phyloP scores from a whole-genome alignment of 2,113 vertebrate species.

The Apodemus sylvaticus region DNA sequence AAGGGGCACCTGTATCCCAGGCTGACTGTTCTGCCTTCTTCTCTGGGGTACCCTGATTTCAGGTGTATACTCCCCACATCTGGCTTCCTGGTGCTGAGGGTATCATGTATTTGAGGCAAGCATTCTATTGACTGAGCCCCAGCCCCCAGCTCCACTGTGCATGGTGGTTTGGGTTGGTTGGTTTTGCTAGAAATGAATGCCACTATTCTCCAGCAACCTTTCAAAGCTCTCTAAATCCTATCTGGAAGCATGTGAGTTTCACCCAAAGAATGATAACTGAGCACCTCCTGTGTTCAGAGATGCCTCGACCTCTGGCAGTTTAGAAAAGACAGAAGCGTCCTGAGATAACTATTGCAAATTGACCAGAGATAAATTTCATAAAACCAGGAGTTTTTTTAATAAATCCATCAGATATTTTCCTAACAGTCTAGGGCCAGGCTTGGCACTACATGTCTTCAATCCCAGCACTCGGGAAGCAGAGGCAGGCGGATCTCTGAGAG shows the following conservation, averaged over 20 bases:
- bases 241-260: conserved; percentile 20
- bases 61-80: neutral
- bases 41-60: neutral
- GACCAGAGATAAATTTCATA: conserved; percentile 6
- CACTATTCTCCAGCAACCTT: neutral
- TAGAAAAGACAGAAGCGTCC: conserved; percentile 4
- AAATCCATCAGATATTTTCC: conserved; percentile 18
- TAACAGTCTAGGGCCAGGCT: neutral
- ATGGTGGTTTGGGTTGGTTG: neutral
- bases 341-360: neutral
- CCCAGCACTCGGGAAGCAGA: neutral
- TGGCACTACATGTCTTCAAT: neutral
- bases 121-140: neutral
- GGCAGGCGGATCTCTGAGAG: neutral
- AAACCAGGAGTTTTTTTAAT: neutral
- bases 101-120: neutral
- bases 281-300: neutral
- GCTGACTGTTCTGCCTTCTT: neutral
- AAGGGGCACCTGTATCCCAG: neutral
- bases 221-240: conserved; percentile 7
- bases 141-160: neutral
- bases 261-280: neutral
- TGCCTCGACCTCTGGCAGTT: neutral
- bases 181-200: neutral
- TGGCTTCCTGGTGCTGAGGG: neutral